Base-by-base conservation (phyloP, 2,113 vertebrate genomes). In the Morone saxatilis region DNA sequence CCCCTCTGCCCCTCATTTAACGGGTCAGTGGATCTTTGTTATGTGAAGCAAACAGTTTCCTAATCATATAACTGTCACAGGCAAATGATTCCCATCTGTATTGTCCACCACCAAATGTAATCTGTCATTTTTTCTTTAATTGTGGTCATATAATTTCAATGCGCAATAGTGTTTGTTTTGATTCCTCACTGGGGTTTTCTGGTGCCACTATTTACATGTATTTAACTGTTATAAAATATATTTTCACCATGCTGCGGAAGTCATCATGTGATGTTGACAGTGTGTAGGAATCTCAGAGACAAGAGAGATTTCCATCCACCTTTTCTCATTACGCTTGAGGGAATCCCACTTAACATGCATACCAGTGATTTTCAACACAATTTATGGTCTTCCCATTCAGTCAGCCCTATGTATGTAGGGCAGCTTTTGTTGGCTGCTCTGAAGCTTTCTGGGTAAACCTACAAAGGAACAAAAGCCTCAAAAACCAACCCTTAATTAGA, bases 351-450 rank as follows among this genome's bases (percentile, higher is more conserved):
- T 92, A 74, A 88, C 86, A 90, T 86, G 89, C 93, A 86, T 88
- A 71, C 86, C 89, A 73, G 36, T 78, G 43, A 75, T 85, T 89
- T 89, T 76, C 84, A 74, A 60, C 80, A 79, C 71, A 78, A 80
- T 85, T 82, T 86, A 80, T 73, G 70, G 56, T 60, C 69, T 71
- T 74, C 83, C 88, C 81, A 89, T 90, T 91, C 81, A 91, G 50
- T 19, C 63, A 13, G 36, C 17, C 5, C 20, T 3, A 51, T 62
- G 85, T 84, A 94, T 94, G 82, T 93, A 91, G 93, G 94, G 60
- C 93, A 94, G 83, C 91, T 92, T 92, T 94, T 94, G 93, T 93
- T 88, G 54, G 60, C 73, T 51, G 68, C 78, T 69, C 65, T 40
- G 19, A 74, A 62, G 84, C 81, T 68, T 77, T 79, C 62, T 60